These are phyloP conservation scores for Drosophila pruinosa DNA, from an alignment of 1,140 invertebrate species.

Conservation along the genomic window DNA sequence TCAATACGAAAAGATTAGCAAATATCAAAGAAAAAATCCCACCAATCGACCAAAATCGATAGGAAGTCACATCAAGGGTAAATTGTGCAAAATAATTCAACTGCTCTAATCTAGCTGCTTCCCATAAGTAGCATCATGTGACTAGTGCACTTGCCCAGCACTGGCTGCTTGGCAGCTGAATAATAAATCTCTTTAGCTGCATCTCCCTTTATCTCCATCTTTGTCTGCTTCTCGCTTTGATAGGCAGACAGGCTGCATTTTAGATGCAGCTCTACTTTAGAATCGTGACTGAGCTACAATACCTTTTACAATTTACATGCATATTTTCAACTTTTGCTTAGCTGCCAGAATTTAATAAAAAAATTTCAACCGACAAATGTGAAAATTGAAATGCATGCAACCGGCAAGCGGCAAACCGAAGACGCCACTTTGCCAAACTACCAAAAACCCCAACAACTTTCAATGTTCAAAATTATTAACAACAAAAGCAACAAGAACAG, in stretches of 20 bases:
- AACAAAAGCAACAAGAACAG: constrained; percentile 15
- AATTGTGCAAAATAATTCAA: constrained; percentile 17
- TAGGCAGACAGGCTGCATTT: constrained; percentile 46
- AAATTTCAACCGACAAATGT: constrained; percentile 27
- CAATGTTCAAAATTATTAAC: constrained; percentile 58
- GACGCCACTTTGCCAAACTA: constrained; percentile 30
- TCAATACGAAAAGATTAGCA: background rate
- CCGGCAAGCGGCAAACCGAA: constrained; percentile 6
- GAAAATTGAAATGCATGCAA: constrained; percentile 63
- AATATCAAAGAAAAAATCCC: background rate
- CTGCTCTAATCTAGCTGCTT: background rate
- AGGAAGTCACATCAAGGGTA: background rate
- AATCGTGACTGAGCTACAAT: constrained; percentile 68
- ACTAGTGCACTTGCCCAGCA: background rate
- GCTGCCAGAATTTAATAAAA: constrained; percentile 50
- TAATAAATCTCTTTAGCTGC: constrained; percentile 54
- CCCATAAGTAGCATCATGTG: constrained; percentile 41
- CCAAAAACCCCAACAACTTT: constrained; percentile 40
- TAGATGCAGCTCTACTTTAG: constrained; percentile 64
- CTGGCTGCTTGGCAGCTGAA: constrained; percentile 34
- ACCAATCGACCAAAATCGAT: background rate
- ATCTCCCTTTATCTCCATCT: background rate
- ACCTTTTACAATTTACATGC: constrained; percentile 61
- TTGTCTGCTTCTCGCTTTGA: background rate
- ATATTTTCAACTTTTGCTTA: constrained; percentile 62